Evolutionary conservation across 2,888 invertebrate species (phyloP).

Genomic region (Oscheius onirici): DNA sequence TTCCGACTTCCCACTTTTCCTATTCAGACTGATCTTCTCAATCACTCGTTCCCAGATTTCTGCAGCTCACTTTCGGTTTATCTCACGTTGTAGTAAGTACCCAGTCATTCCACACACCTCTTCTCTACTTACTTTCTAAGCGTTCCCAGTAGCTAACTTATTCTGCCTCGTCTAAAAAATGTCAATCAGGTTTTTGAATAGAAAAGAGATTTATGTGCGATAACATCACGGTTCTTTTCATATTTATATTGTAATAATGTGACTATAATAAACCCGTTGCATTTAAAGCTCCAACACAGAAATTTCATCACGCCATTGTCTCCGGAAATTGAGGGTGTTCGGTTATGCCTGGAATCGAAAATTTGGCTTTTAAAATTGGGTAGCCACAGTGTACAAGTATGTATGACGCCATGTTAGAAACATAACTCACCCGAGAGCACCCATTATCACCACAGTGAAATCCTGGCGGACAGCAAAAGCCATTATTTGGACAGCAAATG

Average conservation of each 20-base stretch:
- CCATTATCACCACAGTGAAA: constrained; percentile 41
- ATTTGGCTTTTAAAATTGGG: not conserved
- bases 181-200: constrained; percentile 24
- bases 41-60: not conserved
- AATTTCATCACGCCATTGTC: not conserved
- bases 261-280: constrained; percentile 23
- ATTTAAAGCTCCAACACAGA: constrained; percentile 4
- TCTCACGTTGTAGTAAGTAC: constrained; percentile 24
- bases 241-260: constrained; percentile 20
- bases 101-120: constrained; percentile 14
- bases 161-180: not conserved
- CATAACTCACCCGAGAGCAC: constrained; percentile 32
- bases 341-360: not conserved
- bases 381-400: not conserved
- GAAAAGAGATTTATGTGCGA: constrained; percentile 29
- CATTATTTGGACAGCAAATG: constrained; percentile 37
- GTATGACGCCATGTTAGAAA: not conserved
- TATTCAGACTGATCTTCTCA: too few species aligned
- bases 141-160: constrained; percentile 9
- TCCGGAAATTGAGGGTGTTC: not conserved
- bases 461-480: constrained; percentile 46
- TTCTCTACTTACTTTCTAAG: constrained; percentile 4
- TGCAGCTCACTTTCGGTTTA: constrained; percentile 28
- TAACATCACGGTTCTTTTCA: constrained; percentile 1
- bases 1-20: not conserved